Conservation (phyloP, 2,888 invertebrate species). For the Oligia fasciuncula region DNA sequence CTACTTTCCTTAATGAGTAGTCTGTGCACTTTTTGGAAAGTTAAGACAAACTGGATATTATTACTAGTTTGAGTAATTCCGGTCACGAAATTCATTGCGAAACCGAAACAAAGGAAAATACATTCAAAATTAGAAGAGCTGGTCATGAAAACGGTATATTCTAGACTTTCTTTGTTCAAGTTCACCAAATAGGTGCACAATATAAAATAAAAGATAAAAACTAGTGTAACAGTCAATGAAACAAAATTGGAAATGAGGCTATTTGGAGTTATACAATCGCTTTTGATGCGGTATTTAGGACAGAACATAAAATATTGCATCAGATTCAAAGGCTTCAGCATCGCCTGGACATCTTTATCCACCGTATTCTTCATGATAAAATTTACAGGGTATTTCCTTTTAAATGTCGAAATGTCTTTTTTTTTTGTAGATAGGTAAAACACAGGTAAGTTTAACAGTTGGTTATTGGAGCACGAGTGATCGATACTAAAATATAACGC, state of each 20-base stretch:
- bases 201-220: neutral
- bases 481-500: neutral
- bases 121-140: neutral
- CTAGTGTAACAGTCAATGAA: slow-evolving; percentile 21
- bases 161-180: neutral
- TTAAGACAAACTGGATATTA: neutral
- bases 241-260: neutral
- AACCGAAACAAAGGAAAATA: neutral
- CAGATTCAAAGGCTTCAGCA: slow-evolving; percentile 45
- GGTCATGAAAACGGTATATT: neutral
- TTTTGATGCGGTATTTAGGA: slow-evolving; percentile 42
- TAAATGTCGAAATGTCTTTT: neutral
- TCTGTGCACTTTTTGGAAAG: neutral
- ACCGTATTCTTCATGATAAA: neutral
- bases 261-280: slow-evolving; percentile 29
- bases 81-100: neutral
- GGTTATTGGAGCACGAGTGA: neutral
- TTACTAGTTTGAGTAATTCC: neutral
- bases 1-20: neutral
- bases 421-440: too few relatives aligned
- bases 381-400: neutral
- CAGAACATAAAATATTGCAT: slow-evolving; percentile 35
- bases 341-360: slow-evolving; percentile 39
- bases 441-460: too few relatives aligned
- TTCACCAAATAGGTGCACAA: neutral